phyloP scores from a whole-genome alignment of 2,113 vertebrate species.

The Colinus virginianus region DNA sequence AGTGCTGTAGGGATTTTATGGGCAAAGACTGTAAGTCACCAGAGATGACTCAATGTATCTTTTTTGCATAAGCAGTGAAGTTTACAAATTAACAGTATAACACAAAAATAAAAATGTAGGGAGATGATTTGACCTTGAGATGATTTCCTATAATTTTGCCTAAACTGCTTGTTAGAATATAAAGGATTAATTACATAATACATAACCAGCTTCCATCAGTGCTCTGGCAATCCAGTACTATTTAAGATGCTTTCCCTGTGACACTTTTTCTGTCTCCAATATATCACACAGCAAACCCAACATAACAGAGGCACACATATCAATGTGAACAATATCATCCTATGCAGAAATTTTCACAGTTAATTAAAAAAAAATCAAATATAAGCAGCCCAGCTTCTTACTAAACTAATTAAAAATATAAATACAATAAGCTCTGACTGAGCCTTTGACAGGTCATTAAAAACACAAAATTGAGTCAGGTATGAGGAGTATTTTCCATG shows the following conservation, averaged over 20 bases:
- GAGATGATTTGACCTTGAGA: neutral
- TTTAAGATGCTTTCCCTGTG: neutral
- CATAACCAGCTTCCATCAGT: neutral
- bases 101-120: neutral
- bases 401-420: slow-evolving; percentile 81
- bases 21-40: neutral
- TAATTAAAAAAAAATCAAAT: slow-evolving; percentile 76
- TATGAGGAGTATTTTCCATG: slow-evolving; percentile 68
- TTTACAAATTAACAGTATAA: neutral
- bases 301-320: neutral
- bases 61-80: neutral
- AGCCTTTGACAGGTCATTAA: slow-evolving; percentile 78
- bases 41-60: neutral
- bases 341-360: slow-evolving; percentile 67
- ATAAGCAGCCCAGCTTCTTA: slow-evolving; percentile 68
- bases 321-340: slow-evolving; percentile 6
- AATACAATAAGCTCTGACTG: slow-evolving; percentile 79
- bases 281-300: slow-evolving; percentile 18
- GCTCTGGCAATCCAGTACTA: neutral
- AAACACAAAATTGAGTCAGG: slow-evolving; percentile 75
- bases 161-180: neutral
- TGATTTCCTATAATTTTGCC: neutral
- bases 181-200: neutral
- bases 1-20: neutral
- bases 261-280: neutral